phyloP scores from a whole-genome alignment of 2,113 vertebrate genomes.

The Zapornia atra region DNA sequence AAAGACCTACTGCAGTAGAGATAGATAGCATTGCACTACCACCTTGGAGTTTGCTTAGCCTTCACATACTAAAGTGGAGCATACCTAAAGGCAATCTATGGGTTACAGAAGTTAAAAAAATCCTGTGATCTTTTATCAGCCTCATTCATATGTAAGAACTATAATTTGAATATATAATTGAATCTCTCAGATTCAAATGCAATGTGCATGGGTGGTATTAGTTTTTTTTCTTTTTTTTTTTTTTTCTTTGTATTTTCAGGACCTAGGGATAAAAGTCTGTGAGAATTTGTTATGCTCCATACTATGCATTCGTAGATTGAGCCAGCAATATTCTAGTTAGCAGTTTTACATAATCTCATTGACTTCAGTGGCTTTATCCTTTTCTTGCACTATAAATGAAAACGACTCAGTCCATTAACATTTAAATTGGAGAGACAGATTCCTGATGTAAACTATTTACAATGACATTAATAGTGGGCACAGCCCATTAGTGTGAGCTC shows the following conservation, averaged over 20 bases:
- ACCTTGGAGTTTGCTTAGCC: accelerated
- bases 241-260: not conserved
- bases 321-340: not conserved
- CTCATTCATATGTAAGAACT: not conserved
- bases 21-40: not conserved
- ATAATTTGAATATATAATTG: not conserved
- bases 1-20: not conserved
- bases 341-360: not conserved
- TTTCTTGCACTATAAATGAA: constrained; percentile 23
- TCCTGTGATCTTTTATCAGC: not conserved
- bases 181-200: not conserved
- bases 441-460: constrained; percentile 43
- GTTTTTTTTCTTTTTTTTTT: not conserved
- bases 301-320: not conserved
- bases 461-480: constrained; percentile 56
- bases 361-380: constrained; percentile 1
- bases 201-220: not conserved
- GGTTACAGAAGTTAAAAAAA: not conserved
- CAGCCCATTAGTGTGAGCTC: constrained; percentile 62
- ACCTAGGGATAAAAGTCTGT: not conserved
- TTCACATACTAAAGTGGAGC: not conserved
- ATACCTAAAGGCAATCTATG: not conserved
- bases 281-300: not conserved
- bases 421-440: constrained; percentile 55
- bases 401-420: constrained; percentile 58